Evolutionary conservation across 2,113 vertebrate species (phyloP).

Genomic region (Varanus komodoensis): DNA sequence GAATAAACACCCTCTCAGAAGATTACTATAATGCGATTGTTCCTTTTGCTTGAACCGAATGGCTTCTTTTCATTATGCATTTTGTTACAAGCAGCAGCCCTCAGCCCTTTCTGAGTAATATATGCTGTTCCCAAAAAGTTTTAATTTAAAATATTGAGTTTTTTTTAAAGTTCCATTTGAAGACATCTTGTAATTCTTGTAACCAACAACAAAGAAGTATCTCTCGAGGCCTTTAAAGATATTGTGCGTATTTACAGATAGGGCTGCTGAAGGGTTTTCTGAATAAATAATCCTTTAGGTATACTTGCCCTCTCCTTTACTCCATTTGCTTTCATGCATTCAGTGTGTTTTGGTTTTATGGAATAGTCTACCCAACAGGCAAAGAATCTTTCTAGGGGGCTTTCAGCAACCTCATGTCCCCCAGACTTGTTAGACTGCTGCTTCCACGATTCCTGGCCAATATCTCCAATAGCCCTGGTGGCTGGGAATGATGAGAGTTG

Average conservation of each 20-base stretch:
- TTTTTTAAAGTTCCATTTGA: conserved; percentile 25
- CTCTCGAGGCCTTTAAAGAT: conserved; percentile 58
- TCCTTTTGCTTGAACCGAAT: conserved; percentile 35
- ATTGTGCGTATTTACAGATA: conserved; percentile 76
- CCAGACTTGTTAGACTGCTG: too few relatives aligned
- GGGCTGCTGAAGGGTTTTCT: conserved; percentile 49
- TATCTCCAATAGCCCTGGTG: too few relatives aligned
- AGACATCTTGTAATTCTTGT: conserved; percentile 48
- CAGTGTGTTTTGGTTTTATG: conserved; percentile 33
- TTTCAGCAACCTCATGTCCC: too few relatives aligned
- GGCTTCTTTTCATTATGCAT: conserved; percentile 8
- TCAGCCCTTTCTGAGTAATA: background rate
- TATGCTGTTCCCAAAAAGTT: background rate
- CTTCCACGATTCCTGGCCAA: too few relatives aligned
- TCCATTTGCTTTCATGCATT: conserved; percentile 19
- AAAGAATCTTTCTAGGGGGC: conserved; percentile 46
- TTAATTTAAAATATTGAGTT: conserved; percentile 54
- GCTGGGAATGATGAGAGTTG: too few relatives aligned
- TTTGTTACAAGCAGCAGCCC: background rate
- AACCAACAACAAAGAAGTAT: conserved; percentile 60
- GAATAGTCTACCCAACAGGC: conserved; percentile 59
- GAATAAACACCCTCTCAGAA: conserved; percentile 27
- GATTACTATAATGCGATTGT: background rate
- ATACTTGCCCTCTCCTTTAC: background rate
- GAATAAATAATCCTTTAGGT: conserved; percentile 51